Conservation (phyloP, 2,888 invertebrate genomes). For the Nephrocerus scutellatus region DNA sequence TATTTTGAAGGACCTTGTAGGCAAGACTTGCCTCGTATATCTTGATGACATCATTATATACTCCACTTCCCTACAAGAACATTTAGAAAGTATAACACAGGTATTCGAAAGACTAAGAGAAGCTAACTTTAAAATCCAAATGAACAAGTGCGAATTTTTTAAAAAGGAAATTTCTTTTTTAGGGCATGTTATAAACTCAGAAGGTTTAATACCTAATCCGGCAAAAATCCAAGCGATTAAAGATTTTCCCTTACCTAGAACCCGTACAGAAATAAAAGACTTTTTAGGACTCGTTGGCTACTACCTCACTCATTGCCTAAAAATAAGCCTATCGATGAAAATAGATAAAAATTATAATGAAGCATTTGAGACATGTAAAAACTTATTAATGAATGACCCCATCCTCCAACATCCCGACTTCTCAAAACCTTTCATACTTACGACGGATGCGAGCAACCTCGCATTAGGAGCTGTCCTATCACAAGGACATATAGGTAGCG, state of each 20-base stretch:
- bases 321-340: slow-evolving; percentile 8
- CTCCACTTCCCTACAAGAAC: slow-evolving; percentile 19
- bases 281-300: slow-evolving; percentile 25
- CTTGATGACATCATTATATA: slow-evolving; percentile 26
- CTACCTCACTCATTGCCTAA: slow-evolving; percentile 21
- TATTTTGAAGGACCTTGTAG: slow-evolving; percentile 29
- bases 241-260: slow-evolving; percentile 14
- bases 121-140: slow-evolving; percentile 18
- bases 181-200: slow-evolving; percentile 24
- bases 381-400: slow-evolving; percentile 14
- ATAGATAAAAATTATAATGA: slow-evolving; percentile 4
- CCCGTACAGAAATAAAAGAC: slow-evolving; percentile 30
- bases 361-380: slow-evolving; percentile 20
- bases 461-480: slow-evolving; percentile 31
- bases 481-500: slow-evolving; percentile 28
- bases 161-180: slow-evolving; percentile 23
- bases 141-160: slow-evolving; percentile 21
- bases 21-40: slow-evolving; percentile 23
- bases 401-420: slow-evolving; percentile 27
- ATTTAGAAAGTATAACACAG: slow-evolving; percentile 11
- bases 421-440: slow-evolving; percentile 2
- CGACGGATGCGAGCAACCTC: slow-evolving; percentile 15
- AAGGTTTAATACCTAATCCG: slow-evolving; percentile 15
- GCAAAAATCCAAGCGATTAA: slow-evolving; percentile 18
- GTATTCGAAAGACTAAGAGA: slow-evolving; percentile 11